A percentile compares a stretch with the other conserved stretches of the same genome.
These are phyloP conservation scores for Gallinago jamesoni DNA, from an alignment of 2,113 vertebrate genomes.

Conservation along the genomic window DNA sequence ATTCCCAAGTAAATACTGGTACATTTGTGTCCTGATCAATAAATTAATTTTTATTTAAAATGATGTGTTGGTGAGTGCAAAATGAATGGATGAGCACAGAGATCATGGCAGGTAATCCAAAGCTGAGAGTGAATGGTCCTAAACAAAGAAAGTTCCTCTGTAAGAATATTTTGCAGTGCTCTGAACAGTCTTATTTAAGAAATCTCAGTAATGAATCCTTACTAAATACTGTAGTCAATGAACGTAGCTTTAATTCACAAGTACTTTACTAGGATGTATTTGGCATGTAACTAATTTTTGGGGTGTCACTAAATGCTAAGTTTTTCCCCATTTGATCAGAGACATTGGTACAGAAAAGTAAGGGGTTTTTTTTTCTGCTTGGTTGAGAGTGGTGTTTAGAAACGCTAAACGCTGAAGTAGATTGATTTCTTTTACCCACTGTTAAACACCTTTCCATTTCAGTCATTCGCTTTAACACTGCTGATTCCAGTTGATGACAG, in stretches of 20 bases:
- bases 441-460: not conserved
- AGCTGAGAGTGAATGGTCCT: not conserved
- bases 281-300: not conserved
- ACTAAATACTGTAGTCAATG: not conserved
- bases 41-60: not conserved
- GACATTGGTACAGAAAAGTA: not conserved
- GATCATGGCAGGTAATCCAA: rapidly evolving
- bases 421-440: not conserved
- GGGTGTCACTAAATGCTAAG: not conserved
- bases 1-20: not conserved
- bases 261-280: not conserved
- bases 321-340: not conserved
- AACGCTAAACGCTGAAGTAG: not conserved
- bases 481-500: not conserved
- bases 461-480: not conserved
- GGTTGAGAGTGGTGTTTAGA: not conserved
- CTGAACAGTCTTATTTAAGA: not conserved
- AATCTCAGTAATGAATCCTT: not conserved
- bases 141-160: not conserved
- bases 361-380: not conserved
- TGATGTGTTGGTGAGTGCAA: not conserved
- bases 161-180: not conserved
- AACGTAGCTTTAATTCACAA: not conserved
- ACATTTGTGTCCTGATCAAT: not conserved
- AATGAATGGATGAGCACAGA: not conserved